A percentile compares a stretch with the other conserved stretches of the same genome.
Evolutionary conservation across 2,888 invertebrate species (phyloP).

Genomic region (Tinea semifulvella): DNA sequence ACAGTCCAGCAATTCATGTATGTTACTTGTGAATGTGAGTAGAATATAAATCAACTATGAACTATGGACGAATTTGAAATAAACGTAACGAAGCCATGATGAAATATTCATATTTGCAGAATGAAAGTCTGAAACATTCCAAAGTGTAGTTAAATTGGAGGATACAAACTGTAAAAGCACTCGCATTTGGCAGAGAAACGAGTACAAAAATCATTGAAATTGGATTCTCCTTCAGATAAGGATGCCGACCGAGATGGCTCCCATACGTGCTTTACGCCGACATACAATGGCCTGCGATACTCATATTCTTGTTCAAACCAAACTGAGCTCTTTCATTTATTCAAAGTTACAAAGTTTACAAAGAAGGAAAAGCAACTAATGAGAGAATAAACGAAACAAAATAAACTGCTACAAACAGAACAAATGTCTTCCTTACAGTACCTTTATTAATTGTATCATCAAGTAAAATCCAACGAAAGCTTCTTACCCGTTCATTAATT

Average conservation of each 20-base stretch:
- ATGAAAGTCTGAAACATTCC: conserved; percentile 2
- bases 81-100: conserved; percentile 5
- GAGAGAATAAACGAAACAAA: not conserved
- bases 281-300: conserved; percentile 44
- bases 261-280: conserved; percentile 35
- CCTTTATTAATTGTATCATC: not conserved
- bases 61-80: conserved; percentile 7
- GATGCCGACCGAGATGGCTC: conserved; percentile 32
- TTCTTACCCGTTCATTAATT: conserved; percentile 31
- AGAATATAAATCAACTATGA: conserved; percentile 8
- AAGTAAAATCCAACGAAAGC: not conserved
- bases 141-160: conserved; percentile 27
- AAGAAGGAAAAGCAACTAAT: not conserved
- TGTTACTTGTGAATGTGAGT: not conserved
- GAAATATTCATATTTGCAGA: conserved; percentile 10
- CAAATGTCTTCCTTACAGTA: not conserved
- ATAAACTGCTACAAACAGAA: not conserved
- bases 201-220: conserved; percentile 48
- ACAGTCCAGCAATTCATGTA: not conserved
- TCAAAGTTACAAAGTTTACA: not conserved
- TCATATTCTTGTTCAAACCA: conserved; percentile 32
- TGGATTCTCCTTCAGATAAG: conserved; percentile 48
- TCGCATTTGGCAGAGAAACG: conserved; percentile 33
- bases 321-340: not conserved
- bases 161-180: conserved; percentile 43